Percentiles rank a stretch among this genome's conserved stretches.
phyloP scores from a whole-genome alignment of 2,888 invertebrate species.

The Emmelina monodactyla region DNA sequence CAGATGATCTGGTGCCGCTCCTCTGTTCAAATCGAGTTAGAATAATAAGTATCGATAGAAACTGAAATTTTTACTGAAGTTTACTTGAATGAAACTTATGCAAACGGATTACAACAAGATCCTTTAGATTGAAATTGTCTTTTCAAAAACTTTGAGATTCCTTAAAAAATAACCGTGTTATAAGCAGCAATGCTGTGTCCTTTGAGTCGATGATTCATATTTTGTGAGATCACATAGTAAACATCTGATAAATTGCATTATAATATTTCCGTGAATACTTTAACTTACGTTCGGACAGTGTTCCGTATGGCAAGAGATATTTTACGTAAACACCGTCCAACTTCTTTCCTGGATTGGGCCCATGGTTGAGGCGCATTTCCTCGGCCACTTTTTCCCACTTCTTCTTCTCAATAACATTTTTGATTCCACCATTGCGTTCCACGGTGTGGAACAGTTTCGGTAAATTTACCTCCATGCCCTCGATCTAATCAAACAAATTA shows the following conservation, averaged over 20 bases:
- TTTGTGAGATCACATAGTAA: no score
- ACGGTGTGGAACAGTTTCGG: conserved; percentile 86
- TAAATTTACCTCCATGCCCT: conserved; percentile 90
- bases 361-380: conserved; percentile 83
- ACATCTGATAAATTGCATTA: no score
- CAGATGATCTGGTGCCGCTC: conserved; percentile 78
- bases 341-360: conserved; percentile 81
- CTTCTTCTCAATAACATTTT: conserved; percentile 86
- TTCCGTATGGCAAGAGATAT: conserved; percentile 89
- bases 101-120: no score
- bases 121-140: no score
- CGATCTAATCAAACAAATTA: no score
- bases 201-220: no score
- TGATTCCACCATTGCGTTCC: conserved; percentile 84
- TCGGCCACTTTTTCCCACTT: conserved; percentile 90
- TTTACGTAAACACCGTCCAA: conserved; percentile 91
- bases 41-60: neutral
- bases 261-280: no score
- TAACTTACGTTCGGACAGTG: conserved; percentile 72
- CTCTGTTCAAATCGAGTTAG: neutral
- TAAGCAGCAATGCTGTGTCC: no score
- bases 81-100: no score
- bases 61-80: no score
- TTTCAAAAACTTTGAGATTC: no score
- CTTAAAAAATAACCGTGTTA: no score